These are phyloP conservation scores for Nothobranchius kuhntae DNA, from an alignment of 2,113 vertebrate genomes.

Conservation along the genomic window DNA sequence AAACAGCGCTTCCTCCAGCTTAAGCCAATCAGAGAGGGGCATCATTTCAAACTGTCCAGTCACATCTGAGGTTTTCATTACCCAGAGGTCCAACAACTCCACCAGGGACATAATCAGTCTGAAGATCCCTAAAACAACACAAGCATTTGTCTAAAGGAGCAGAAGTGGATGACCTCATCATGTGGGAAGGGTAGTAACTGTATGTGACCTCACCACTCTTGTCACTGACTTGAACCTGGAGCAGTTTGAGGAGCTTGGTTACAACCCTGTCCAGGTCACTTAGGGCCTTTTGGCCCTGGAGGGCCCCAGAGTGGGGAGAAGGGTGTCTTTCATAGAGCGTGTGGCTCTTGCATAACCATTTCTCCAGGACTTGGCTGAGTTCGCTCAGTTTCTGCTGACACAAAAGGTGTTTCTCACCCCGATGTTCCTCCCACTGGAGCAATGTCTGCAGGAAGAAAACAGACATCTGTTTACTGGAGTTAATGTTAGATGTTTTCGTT, in stretches of 20 bases:
- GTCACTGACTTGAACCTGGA: slow-evolving; percentile 71
- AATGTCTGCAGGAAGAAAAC: slow-evolving; percentile 67
- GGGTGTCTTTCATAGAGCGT: slow-evolving; percentile 79
- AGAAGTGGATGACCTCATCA: too few species aligned
- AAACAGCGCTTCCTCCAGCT: slow-evolving; percentile 64
- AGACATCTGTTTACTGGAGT: not conserved
- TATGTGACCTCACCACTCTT: slow-evolving; percentile 77
- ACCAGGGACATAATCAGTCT: slow-evolving; percentile 70
- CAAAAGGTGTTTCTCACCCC: slow-evolving; percentile 72
- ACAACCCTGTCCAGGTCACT: slow-evolving; percentile 62
- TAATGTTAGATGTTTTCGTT: not conserved
- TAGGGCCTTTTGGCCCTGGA: slow-evolving; percentile 57
- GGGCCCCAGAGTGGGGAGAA: slow-evolving; percentile 55
- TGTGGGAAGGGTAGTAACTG: not conserved
- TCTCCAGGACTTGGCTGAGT: slow-evolving; percentile 68
- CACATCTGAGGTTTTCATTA: slow-evolving; percentile 54
- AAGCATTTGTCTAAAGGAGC: not conserved
- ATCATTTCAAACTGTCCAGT: slow-evolving; percentile 24
- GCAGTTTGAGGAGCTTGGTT: slow-evolving; percentile 68
- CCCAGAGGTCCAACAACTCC: slow-evolving; percentile 74
- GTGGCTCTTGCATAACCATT: slow-evolving; percentile 77
- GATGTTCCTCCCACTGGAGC: slow-evolving; percentile 69
- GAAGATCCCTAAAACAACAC: slow-evolving; percentile 70
- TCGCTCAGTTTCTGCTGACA: slow-evolving; percentile 75
- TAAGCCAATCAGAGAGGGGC: slow-evolving; percentile 63